Evolutionary conservation across 2,797 vertebrate genomes (phyloP).

Genomic region (Falco peregrinus): DNA sequence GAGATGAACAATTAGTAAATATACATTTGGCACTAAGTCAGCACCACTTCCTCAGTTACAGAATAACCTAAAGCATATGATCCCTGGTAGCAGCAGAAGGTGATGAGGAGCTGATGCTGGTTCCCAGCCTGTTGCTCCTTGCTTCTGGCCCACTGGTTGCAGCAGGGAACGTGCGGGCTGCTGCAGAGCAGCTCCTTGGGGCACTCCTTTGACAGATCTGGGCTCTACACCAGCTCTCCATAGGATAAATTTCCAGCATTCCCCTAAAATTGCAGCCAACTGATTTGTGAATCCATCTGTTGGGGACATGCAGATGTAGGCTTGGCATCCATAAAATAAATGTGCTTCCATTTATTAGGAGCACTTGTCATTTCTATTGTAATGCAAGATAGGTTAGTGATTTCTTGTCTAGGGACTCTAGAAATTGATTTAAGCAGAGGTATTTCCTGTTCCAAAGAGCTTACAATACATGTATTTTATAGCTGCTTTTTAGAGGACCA

Average conservation of each 20-base stretch:
- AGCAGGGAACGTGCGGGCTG: not conserved
- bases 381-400: not conserved
- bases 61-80: not conserved
- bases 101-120: not conserved
- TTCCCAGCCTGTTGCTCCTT: not conserved
- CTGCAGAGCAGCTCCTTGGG: not conserved
- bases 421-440: not conserved
- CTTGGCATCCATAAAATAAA: not conserved
- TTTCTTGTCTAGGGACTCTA: not conserved
- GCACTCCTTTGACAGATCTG: not conserved
- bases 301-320: not conserved
- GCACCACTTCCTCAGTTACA: not conserved
- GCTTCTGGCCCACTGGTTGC: not conserved
- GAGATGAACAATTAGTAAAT: not conserved
- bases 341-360: not conserved
- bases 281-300: slow-evolving; percentile 46
- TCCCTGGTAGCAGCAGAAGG: not conserved
- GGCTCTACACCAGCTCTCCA: not conserved
- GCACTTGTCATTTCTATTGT: not conserved
- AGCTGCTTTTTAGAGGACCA: not conserved
- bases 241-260: not conserved
- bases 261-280: not conserved
- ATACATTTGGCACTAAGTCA: not conserved
- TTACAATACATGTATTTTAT: not conserved
- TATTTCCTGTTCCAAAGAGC: not conserved